Base-by-base conservation (phyloP, 92 coral and sea anemone species). In the Pocillopora meandrina region DNA sequence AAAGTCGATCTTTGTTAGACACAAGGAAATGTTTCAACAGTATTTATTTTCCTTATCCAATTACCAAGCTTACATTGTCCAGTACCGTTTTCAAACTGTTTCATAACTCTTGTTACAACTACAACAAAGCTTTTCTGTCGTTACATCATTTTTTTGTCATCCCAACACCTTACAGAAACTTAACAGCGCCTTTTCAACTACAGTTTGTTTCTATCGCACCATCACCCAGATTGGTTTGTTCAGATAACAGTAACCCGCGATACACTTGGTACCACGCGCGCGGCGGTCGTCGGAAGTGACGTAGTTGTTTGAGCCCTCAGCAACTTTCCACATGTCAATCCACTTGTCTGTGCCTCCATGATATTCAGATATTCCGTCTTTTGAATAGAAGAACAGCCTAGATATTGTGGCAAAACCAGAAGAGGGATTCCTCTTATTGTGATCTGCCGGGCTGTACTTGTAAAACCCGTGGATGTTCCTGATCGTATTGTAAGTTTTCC, bases 211-310 rank as follows among this genome's bases (percentile, higher is more conserved):
- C 59, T 72, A 90, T 56, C 93, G 93, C 23, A 90, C 93, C 93
- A 90, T 90, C 63, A 90, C 42, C 93, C 93, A 90, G 60, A 90
- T 80, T 8, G 93, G 93, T 52, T 82, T 90, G 49, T 86, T 58
- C 80, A 58, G 87, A 19, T 75, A 81, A 52, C 95, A 92, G 89
- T 87, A 92, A 19, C 95, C 95, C 6, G 95, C 95, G 75, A 92
- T 84, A 62, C 95, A 92, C 65, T 92, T 92, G 33, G 84, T 80
- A 3, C 95, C 95, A 16, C 47, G 80, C 36, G 91, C 89, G 3
- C 26, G 12, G 83, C 31, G 18, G 58, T 90, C 64, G 76, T 92
- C 95, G 35, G 89, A 65, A 75, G 62, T 84, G 71, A 84, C 79
- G 82, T 90, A 92, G 60, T 56, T 80, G 81, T 89, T 82, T 21